Base-by-base conservation (phyloP, 2,797 vertebrate genomes). In the Caiman crocodilus region DNA sequence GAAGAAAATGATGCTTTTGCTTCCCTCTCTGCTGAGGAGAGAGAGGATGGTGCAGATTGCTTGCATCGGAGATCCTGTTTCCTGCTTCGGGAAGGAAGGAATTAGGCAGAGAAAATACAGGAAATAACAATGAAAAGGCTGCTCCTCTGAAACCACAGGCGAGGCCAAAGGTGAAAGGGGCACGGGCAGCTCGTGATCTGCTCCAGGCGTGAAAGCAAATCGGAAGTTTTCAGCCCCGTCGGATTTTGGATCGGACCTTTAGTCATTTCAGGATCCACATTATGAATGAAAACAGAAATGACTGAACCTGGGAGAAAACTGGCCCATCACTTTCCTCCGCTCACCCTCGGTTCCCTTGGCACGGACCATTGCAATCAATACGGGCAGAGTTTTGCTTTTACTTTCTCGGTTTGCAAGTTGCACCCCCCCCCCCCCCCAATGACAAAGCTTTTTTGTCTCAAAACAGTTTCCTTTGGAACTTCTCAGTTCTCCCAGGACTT, bases 401-500 rank as follows among this genome's bases (percentile, higher is more conserved):
- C 23, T 42, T 35, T 35, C 21, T 61, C 13, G 23, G 23, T 18
- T 20, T 59, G 20, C 16, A 15, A 15, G 57, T 18, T 58, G 57
- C 18, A 18, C 58, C 58, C 20, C 58, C 16, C n/a, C n/a, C n/a
- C n/a, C n/a, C n/a, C n/a, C n/a, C n/a, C n/a, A n/a, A 63, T 65
- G 80, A 26, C 42, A 80, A 64, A 60, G 87, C 61, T 91, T 87
- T 57, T 20, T 26, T 12, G 3, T 55, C 87, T n/a, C 75, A 88
- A 90, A 82, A 81, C 0, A 1, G 76, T 87, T 93, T 73, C 35
- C 7, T 88, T 85, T 83, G 59, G 73, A 87, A 17, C 14, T 82
- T 88, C 91, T 89, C 15, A 25, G 20, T 23, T 73, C 35, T 50
- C 14, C 84, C 69, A 86, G 92, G 82, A 80, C 92, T 86, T 81